These are phyloP conservation scores for Drosophila dives DNA, from an alignment of 2,888 invertebrate genomes.

Conservation along the genomic window DNA sequence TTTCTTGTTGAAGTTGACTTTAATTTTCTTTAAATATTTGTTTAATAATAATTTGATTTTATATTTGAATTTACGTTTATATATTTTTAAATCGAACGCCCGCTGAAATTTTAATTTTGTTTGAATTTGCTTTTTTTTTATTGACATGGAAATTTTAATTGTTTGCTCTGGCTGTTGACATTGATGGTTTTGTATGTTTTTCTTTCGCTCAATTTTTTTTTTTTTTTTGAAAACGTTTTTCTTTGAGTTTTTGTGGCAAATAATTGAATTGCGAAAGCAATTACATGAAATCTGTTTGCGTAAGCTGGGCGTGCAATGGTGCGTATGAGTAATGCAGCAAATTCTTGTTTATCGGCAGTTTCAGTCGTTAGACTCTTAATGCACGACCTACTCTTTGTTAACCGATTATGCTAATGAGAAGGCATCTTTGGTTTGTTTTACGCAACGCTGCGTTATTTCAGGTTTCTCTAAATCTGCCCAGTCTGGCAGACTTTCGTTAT, in stretches of 20 bases:
- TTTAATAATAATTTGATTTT: constrained; percentile 48
- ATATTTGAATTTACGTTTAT: constrained; percentile 20
- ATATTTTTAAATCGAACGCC: constrained; percentile 31
- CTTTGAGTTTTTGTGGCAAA: constrained; percentile 47
- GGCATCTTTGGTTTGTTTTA: constrained; percentile 55
- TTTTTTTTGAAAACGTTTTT: constrained; percentile 14
- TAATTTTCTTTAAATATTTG: constrained; percentile 58
- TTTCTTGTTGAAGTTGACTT: constrained; percentile 10
- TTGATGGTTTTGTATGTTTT: constrained; percentile 18
- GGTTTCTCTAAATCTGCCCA: constrained; percentile 6
- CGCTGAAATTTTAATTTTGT: constrained; percentile 17
- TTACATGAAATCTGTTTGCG: constrained; percentile 71
- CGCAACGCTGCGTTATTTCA: constrained; percentile 44
- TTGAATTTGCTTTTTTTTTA: constrained; percentile 36
- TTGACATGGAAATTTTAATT: constrained; percentile 62
- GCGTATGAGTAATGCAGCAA: constrained; percentile 53
- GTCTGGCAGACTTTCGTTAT: constrained; percentile 10
- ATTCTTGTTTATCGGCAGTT: not conserved
- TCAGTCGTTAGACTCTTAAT: constrained; percentile 21
- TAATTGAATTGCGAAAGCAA: constrained; percentile 74
- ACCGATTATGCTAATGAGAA: constrained; percentile 72
- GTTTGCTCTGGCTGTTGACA: constrained; percentile 62
- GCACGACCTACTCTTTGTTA: constrained; percentile 49
- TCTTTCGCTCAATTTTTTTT: constrained; percentile 10
- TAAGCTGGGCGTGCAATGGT: constrained; percentile 55